phyloP scores from a whole-genome alignment of 2,888 invertebrate species.

The Drosophila nr. perissopoda region DNA sequence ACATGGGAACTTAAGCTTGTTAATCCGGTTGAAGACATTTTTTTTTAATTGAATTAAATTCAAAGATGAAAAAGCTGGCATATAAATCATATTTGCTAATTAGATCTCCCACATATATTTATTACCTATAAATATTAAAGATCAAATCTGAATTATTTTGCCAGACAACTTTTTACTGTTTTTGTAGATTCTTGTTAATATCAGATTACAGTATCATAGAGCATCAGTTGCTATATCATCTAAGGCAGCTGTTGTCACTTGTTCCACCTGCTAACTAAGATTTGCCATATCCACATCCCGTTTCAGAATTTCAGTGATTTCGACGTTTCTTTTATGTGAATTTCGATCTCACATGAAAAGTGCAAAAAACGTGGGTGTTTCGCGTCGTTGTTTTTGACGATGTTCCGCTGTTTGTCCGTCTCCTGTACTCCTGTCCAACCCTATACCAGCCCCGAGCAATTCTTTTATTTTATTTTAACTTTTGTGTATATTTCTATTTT shows the following conservation, averaged over 20 bases:
- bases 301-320: constrained; percentile 4
- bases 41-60: background rate
- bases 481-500: constrained; percentile 3
- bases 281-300: constrained; percentile 5
- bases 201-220: background rate
- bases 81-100: background rate
- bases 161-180: background rate
- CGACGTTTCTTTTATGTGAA: constrained; percentile 42
- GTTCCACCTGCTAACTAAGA: constrained; percentile 15
- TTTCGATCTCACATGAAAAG: constrained; percentile 28
- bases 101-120: background rate
- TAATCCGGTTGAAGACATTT: background rate
- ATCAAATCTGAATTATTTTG: background rate
- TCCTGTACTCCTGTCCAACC: constrained; percentile 31
- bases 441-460: constrained; percentile 28
- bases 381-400: constrained; percentile 9
- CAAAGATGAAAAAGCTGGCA: background rate
- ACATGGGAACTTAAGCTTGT: background rate
- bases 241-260: background rate
- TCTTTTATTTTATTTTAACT: constrained; percentile 43
- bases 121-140: background rate
- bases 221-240: background rate
- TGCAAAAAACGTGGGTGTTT: constrained; percentile 59
- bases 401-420: constrained; percentile 16
- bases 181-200: background rate